These are phyloP conservation scores for Aphaenogaster rudis DNA, from an alignment of 1,140 invertebrate species.

Conservation along the genomic window DNA sequence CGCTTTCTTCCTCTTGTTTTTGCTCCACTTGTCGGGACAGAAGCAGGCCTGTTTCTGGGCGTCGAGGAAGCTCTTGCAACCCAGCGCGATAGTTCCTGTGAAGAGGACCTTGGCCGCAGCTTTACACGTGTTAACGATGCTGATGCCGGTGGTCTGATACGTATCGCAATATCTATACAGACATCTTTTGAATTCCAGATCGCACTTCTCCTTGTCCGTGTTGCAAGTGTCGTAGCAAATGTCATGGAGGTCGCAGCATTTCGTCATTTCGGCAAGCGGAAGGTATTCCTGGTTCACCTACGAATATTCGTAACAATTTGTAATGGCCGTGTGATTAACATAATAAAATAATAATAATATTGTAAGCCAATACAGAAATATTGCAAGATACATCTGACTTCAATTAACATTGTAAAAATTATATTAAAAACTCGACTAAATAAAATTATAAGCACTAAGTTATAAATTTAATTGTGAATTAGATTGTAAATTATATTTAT, in stretches of 20 bases:
- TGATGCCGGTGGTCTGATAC: conserved; percentile 88
- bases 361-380: not conserved
- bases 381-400: not conserved
- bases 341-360: not conserved
- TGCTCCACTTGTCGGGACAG: conserved; percentile 86
- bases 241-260: conserved; percentile 95
- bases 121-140: conserved; percentile 93
- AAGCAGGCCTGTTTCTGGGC: conserved; percentile 93
- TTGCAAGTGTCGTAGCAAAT: conserved; percentile 97
- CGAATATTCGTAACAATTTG: conserved; percentile 76
- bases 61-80: conserved; percentile 94
- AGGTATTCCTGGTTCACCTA: conserved; percentile 92
- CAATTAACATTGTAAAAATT: not conserved
- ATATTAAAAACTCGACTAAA: not conserved
- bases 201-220: conserved; percentile 94
- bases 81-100: conserved; percentile 93
- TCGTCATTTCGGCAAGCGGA: conserved; percentile 92
- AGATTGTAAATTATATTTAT: not conserved
- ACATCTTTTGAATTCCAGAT: conserved; percentile 94
- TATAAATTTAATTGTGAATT: not conserved
- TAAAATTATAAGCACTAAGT: conserved; percentile 9
- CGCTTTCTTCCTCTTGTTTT: conserved; percentile 79
- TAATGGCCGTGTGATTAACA: not conserved
- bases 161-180: conserved; percentile 94
- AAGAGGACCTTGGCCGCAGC: conserved; percentile 94